Evolutionary conservation across 2,888 invertebrate species (phyloP), one percentile per base, ranked within the genome.

Genomic region (Leptodirus hochenwartii): DNA sequence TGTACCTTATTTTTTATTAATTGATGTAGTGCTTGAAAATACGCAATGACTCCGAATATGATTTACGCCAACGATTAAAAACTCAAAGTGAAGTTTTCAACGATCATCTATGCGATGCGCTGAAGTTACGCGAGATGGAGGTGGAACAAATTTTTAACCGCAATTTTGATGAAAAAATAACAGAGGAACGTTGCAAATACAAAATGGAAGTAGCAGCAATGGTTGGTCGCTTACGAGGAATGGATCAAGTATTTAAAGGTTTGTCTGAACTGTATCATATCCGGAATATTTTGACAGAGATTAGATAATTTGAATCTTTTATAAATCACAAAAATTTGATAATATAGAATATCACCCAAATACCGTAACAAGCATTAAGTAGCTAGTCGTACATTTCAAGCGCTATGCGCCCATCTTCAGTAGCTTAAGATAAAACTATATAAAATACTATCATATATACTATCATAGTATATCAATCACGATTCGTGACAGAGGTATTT

Each of bases 31-130:
- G 71, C 35, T 54, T 79, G 32, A 59, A 65, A 44, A 59, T 77
- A 22, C 67, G 69, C 42, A 62, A 67, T 1, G 69, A 72, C 25
- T 63, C 72, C 15, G 78, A 88, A 46, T 62, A 64, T 27, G 76
- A 77, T 35, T 53, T 90, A 32, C 70, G 79, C 25, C 64, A 69
- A 9, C 78, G 87, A 44, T 51, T 96, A 34, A 79, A 80, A 47
- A 66, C 80, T 29, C 90, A 91, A 46, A 69, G 78, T 2, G 82
- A 87, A 44, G 74, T 87, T 0, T 88, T 91, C 52, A 64, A 73
- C 27, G 88, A 90, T 49, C 75, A 84, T 39, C 50, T 84, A 34
- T 64, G 66, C 24, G 81, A 81, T 43, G 74, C 72, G 2, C 56
- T 93, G 9, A 54, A 58, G 4, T 41, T 54, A 5, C 57, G 56